Conservation (phyloP, 2,113 vertebrate genomes). For the Charina bottae region DNA sequence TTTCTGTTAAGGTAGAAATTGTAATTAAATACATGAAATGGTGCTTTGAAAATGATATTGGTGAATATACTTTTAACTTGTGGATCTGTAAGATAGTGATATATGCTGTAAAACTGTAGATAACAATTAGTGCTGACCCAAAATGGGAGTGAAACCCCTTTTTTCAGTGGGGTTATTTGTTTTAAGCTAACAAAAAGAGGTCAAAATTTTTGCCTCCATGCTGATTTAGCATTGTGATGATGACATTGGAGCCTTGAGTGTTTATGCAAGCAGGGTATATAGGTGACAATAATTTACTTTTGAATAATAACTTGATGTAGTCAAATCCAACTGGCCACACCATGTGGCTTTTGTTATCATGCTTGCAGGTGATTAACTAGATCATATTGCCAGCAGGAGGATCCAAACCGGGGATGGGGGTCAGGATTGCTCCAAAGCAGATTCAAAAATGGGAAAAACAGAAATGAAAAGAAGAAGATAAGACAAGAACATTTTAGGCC, state of each 20-base stretch:
- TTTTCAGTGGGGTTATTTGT: too few species aligned
- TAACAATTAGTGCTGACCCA: neutral
- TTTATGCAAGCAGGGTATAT: too few species aligned
- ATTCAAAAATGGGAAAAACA: neutral
- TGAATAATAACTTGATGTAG: too few species aligned
- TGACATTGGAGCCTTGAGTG: too few species aligned
- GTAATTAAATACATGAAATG: too few species aligned
- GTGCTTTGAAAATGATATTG: neutral
- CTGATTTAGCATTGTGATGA: too few species aligned
- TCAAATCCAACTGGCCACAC: neutral
- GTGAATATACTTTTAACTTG: neutral
- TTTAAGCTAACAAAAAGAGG: neutral
- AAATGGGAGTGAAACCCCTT: neutral
- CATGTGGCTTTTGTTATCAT: neutral
- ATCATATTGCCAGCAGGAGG: neutral
- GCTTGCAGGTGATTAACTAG: neutral
- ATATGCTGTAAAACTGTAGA: neutral
- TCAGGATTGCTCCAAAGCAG: neutral
- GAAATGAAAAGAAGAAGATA: neutral
- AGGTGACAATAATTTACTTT: too few species aligned
- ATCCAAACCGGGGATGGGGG: too few species aligned
- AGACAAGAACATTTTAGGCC: neutral
- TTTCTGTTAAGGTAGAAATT: neutral
- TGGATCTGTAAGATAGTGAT: neutral
- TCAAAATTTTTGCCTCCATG: neutral